Base-by-base conservation (phyloP, 2,797 vertebrate species). In the Avahi laniger region DNA sequence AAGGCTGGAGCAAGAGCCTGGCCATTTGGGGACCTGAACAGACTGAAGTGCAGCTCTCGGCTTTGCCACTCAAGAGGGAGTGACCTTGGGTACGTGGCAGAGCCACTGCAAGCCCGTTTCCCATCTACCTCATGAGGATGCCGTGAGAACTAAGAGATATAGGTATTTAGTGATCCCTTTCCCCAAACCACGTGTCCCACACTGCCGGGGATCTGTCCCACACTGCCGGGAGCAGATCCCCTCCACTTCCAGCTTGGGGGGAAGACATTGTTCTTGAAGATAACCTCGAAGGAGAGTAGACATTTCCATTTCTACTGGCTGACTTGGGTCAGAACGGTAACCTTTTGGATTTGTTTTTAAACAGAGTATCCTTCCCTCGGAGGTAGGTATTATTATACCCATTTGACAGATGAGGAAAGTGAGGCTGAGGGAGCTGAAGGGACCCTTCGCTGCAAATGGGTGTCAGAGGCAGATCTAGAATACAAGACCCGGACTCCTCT, bases 151-250 rank as follows among this genome's bases (percentile, higher is more conserved):
- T n/a, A 67, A 67, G 63, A 4, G 8, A 67, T 3, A n/a, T 8
- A 35, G 14, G 2, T 33, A 4, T 38, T 15, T 43, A 18, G 63
- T 0, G 3, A 24, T n/a, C 17, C 43, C 63, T 38, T 20, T 63
- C 17, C 57, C 70, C 54, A 13, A 28, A 28, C 10, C 12, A 20
- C 15, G 30, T 35, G 7, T n/a, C 7, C 46, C 17, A 15, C 12
- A 5, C 43, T 4, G n/a, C 46, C 22, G 2, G 2, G 5, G n/a
- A n/a, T n/a, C n/a, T 35, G 7, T n/a, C 7, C 46, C 17, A 15
- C 12, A 5, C 43, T 4, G n/a, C 46, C 22, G 2, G 2, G 5
- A 72, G 35, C 87, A 72, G 5, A 35, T 15, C 35, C 24, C 3
- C 8, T n/a, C 46, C 17, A 33, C 33, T 75, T 50, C 14, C 28